phyloP scores from a whole-genome alignment of 2,888 invertebrate species.

The Erebia aethiops region DNA sequence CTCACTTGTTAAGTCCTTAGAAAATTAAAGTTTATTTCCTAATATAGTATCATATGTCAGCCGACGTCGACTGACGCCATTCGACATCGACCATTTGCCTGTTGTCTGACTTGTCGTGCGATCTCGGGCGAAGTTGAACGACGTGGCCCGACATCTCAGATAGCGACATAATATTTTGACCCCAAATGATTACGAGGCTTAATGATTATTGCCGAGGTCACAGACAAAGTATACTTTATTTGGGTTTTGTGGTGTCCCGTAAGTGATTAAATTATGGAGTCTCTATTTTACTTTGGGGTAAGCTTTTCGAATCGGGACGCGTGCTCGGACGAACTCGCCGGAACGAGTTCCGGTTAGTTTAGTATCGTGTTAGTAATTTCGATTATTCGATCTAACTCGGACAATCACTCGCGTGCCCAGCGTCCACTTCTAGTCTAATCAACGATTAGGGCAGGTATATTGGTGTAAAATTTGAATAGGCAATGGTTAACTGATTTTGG shows the following conservation, averaged over 20 bases:
- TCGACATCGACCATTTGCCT: too few species aligned
- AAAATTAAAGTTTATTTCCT: too few species aligned
- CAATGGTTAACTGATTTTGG: not conserved
- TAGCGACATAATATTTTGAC: not conserved
- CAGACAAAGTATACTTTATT: not conserved
- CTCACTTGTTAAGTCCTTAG: too few species aligned
- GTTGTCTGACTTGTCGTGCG: too few species aligned
- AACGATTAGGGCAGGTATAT: slow-evolving; percentile 63
- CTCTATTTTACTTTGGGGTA: slow-evolving; percentile 46
- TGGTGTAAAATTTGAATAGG: slow-evolving; percentile 43
- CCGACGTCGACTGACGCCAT: too few species aligned
- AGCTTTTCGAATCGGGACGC: slow-evolving; percentile 72
- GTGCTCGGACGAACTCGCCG: slow-evolving; percentile 57
- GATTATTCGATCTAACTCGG: slow-evolving; percentile 45
- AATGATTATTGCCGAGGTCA: not conserved
- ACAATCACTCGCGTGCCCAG: slow-evolving; percentile 64
- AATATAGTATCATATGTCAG: too few species aligned
- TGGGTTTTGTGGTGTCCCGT: not conserved
- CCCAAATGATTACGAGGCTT: too few species aligned
- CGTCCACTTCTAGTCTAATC: slow-evolving; percentile 64
- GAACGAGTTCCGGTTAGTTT: slow-evolving; percentile 67
- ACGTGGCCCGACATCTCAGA: not conserved
- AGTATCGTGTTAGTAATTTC: slow-evolving; percentile 58
- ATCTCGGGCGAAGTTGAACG: too few species aligned
- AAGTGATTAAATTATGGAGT: slow-evolving; percentile 37